Base-by-base conservation (phyloP, 2,888 invertebrate genomes). In the Silvanus unidentatus region DNA sequence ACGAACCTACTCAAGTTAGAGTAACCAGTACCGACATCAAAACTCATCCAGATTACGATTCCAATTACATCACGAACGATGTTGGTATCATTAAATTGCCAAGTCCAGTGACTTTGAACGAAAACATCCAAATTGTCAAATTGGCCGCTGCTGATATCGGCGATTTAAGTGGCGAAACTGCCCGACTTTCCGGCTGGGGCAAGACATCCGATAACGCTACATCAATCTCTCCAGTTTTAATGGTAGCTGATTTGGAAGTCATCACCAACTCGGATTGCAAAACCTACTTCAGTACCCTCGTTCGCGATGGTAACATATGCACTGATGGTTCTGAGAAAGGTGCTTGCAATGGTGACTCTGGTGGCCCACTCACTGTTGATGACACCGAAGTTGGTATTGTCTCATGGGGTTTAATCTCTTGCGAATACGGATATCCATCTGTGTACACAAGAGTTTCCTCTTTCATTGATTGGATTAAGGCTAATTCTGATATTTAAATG, bases 111-210 rank as follows among this genome's bases (percentile, higher is more conserved):
- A 15, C 36, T 13, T 35, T 47, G 6, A 53, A 40, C 16, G 38
- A 43, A 12, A 39, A n/a, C n/a, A n/a, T n/a, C n/a, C n/a, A n/a
- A n/a, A n/a, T n/a, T n/a, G n/a, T n/a, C n/a, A n/a, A n/a, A 43
- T 8, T 47, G 3, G 47, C 39, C 5, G n/a, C n/a, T n/a, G 35
- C 37, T n/a, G 65, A 62, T 43, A 59, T 62, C 16, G 48, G 54
- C 30, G 64, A 62, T 13, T 71, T 73, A 39, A 66, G 62, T 37
- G 67, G 68, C 42, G 64, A 64, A 37, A 49, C 60, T 16, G 72
- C 66, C 13, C 64, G 68, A 4, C 70, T 73, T 42, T 72, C 72
- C n/a, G 75, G 75, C 10, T 75, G 75, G 75, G 75, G 75, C 3
- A 69, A 68, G 27, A 70, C 69, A n/a, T 50, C 59, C 8, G 67